Evolutionary conservation across 2,797 vertebrate species (phyloP).

Genomic region (Labroides dimidiatus): DNA sequence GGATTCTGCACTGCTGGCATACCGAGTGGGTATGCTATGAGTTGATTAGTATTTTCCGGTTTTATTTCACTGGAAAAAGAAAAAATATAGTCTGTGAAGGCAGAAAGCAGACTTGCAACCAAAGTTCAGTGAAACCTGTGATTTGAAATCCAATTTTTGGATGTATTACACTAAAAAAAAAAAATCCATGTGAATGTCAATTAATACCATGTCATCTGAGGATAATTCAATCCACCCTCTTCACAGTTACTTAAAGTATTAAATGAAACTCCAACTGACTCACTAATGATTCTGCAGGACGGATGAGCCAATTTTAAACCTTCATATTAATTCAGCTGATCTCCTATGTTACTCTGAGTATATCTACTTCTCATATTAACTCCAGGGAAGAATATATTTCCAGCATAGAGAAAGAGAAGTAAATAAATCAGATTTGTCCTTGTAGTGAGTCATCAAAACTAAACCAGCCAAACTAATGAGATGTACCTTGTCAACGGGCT

Average conservation of each 20-base stretch:
- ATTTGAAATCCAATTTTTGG: conserved; percentile 4
- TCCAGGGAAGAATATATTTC: conserved; percentile 21
- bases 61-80: neutral
- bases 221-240: conserved; percentile 15
- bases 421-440: conserved; percentile 48
- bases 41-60: neutral
- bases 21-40: conserved; percentile 1
- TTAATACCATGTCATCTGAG: conserved; percentile 24
- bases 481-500: conserved; percentile 32
- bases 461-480: conserved; percentile 39
- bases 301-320: conserved; percentile 38
- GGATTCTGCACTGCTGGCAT: conserved; percentile 9
- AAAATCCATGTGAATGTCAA: conserved; percentile 13
- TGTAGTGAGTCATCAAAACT: conserved; percentile 63
- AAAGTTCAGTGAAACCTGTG: neutral
- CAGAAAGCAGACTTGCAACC: neutral
- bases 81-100: neutral
- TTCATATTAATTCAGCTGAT: conserved; percentile 27
- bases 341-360: conserved; percentile 14
- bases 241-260: conserved; percentile 27
- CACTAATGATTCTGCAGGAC: conserved; percentile 24
- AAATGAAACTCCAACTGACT: conserved; percentile 33
- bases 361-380: conserved; percentile 16
- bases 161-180: conserved; percentile 16
- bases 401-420: neutral